Base-by-base conservation (phyloP, 2,797 vertebrate genomes). In the Gallinago solitaria region DNA sequence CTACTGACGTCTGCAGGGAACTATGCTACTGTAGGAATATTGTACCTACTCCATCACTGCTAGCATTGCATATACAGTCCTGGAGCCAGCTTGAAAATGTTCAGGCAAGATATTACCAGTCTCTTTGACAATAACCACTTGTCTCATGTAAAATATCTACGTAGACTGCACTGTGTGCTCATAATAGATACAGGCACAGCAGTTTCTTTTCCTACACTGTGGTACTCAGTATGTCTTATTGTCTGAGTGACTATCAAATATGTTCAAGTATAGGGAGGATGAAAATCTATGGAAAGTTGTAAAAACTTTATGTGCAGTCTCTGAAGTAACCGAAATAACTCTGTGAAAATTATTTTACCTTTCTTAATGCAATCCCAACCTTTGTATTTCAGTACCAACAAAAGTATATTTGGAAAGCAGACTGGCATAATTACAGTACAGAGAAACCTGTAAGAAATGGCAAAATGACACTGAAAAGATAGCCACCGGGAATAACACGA, bases 1-100 rank as follows among this genome's bases (percentile, higher is more conserved):
- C 81, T 67, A 47, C 83, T 93, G 93, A 93, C 12, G 45, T 96
- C 83, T 90, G 83, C 88, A 74, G 90, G 78, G 92, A 90, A 48
- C 86, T 90, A 48, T 82, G 86, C 32, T 89, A 41, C 94, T 68
- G 81, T 30, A 85, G 56, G 30, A 88, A 69, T 73, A 67, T 41
- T 76, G 77, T 30, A 63, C 25, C 32, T 21, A 27, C 88, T 95
- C 90, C 89, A 89, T 92, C 90, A 93, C 81, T 60, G 88, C 86
- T 94, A 8, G 10, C 59, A 20, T 35, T 83, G 74, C 77, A 68
- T 74, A 70, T 2, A 77, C 89, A 90, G 80, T 35, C 90, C 81
- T 67, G 43, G 63, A 90, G 90, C 70, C 74, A 64, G 81, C 93
- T 8, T 88, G 74, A 59, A 90, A 92, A 89, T 17, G 43, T 77